Percentiles rank a stretch among this genome's conserved stretches.
phyloP scores from a whole-genome alignment of 2,113 vertebrate genomes.

The Ptychochromis oligacanthus region DNA sequence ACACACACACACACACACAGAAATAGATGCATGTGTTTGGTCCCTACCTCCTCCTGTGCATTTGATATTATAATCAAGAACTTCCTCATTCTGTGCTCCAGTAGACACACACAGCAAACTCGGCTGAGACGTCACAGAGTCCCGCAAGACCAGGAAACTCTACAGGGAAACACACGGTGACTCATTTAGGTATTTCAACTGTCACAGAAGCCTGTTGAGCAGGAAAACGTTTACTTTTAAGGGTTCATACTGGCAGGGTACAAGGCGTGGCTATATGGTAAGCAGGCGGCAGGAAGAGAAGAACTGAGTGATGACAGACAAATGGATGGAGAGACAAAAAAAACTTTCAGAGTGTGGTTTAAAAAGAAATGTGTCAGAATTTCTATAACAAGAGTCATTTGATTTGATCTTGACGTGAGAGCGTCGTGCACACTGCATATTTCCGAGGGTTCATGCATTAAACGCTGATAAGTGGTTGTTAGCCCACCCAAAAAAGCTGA shows the following conservation, averaged over 20 bases:
- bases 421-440: neutral
- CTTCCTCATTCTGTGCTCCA: conserved; percentile 36
- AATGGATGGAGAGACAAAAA: neutral
- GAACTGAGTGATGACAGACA: neutral
- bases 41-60: conserved; percentile 56
- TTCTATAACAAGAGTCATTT: neutral
- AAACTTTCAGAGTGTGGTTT: neutral
- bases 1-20: neutral
- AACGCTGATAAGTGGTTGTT: neutral
- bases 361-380: neutral
- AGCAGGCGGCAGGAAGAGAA: neutral
- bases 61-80: conserved; percentile 55
- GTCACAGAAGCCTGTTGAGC: neutral
- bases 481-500: neutral
- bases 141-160: conserved; percentile 73
- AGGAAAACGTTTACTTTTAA: neutral
- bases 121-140: conserved; percentile 55
- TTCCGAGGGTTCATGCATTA: neutral
- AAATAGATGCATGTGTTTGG: neutral
- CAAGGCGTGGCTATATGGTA: neutral
- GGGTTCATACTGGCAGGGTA: neutral
- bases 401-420: neutral
- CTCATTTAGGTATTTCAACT: conserved; percentile 27
- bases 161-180: conserved; percentile 54
- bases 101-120: conserved; percentile 71